A percentile compares a stretch with the other conserved stretches of the same genome.
Evolutionary conservation across 2,888 invertebrate species (phyloP).

Genomic region (Drosophila hamatofila): DNA sequence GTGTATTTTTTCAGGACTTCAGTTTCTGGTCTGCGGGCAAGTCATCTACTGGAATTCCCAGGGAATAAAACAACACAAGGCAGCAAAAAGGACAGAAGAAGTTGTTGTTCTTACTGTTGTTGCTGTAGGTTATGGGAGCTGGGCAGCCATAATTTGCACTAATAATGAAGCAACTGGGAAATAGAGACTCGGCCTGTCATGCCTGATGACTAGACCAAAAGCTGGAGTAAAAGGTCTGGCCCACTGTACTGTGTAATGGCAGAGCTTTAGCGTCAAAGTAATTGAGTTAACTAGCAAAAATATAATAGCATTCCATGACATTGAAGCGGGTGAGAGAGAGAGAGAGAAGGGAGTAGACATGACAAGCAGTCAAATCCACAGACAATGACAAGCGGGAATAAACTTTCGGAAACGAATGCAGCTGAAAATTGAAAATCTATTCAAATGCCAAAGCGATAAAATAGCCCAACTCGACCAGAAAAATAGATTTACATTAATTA

Average conservation of each 20-base stretch:
- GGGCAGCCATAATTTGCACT: conserved; percentile 64
- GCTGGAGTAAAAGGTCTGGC: conserved; percentile 10
- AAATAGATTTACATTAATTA: conserved; percentile 74
- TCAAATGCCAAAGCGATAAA: conserved; percentile 60
- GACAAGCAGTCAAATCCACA: conserved; percentile 17
- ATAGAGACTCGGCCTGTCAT: conserved; percentile 47
- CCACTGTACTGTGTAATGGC: conserved; percentile 53
- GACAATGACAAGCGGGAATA: conserved; percentile 44
- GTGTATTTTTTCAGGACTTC: conserved; percentile 23
- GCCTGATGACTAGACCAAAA: conserved; percentile 48
- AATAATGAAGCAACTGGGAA: conserved; percentile 68
- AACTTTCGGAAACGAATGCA: conserved; percentile 56
- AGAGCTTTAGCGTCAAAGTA: conserved; percentile 56
- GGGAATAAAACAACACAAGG: conserved; percentile 49
- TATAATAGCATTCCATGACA: conserved; percentile 48
- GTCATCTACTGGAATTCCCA: conserved; percentile 61
- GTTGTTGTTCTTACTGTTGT: not conserved
- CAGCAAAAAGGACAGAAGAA: conserved; percentile 46
- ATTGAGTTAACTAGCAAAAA: conserved; percentile 68
- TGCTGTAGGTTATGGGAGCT: conserved; percentile 24
- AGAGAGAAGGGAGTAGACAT: not conserved
- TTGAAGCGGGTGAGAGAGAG: conserved; percentile 2
- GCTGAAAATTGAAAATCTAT: conserved; percentile 72
- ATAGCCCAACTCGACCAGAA: conserved; percentile 36
- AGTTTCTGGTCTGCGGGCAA: conserved; percentile 40